Base-by-base conservation (phyloP, 2,888 invertebrate genomes). In the Stenodema calcarata region DNA sequence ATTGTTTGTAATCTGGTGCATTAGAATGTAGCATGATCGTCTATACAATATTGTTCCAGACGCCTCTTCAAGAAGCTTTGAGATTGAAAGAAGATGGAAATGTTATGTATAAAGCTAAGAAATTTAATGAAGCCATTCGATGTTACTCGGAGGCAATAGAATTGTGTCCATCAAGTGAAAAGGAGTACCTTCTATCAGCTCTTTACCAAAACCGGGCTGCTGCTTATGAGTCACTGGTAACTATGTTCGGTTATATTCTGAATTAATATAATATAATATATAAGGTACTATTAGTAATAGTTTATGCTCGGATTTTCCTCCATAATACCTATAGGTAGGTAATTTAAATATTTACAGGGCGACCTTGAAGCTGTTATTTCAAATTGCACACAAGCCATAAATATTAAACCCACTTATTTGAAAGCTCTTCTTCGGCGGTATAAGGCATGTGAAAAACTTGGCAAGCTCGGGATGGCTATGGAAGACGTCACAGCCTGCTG, bases 161-260 rank as follows among this genome's bases (percentile, higher is more conserved):
- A 89, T 93, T 95, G 44, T 98, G 98, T 90, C 96, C 97, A 0
- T 92, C 93, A 88, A 94, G 95, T 86, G 94, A 95, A 89, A 92
- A 92, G 35, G 93, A 93, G 0, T 97, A 96, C 89, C 92, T 98
- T 86, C n/a, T 86, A 27, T 95, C 98, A 0, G 98, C 97, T 18
- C 98, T 97, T 91, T 98, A 97, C 91, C 99, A 99, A 91, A 99
- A 99, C 91, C 94, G 98, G 90, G 99, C 98, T 14, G 99, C 98
- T 18, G 96, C 98, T 70, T 97, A 97, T 91, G 98, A 98, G 91
- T 96, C 97, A 91, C 92, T 98, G 90, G 94, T 94, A 91, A 91
- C 87, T 89, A 62, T n/a, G n/a, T n/a, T n/a, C n/a, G n/a, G n/a
- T n/a, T n/a, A n/a, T n/a, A n/a, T n/a, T n/a, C n/a, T n/a, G n/a